phyloP scores from a whole-genome alignment of 2,888 invertebrate genomes.

The Sturmia bella region DNA sequence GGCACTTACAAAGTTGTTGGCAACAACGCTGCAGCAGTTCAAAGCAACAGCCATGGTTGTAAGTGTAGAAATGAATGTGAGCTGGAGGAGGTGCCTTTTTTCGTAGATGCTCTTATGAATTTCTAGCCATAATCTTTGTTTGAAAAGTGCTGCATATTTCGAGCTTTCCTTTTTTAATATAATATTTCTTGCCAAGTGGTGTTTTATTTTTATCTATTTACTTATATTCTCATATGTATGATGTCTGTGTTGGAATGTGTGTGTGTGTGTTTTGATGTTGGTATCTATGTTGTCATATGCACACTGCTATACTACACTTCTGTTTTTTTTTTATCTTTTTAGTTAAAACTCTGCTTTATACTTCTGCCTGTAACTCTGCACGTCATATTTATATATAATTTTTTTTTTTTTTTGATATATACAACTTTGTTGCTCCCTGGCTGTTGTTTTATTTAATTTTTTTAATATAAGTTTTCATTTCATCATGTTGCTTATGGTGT shows the following conservation, averaged over 20 bases:
- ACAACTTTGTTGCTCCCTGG: conserved; percentile 24
- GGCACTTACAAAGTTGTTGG: conserved; percentile 59
- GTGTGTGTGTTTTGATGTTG: conserved; percentile 27
- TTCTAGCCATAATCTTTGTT: conserved; percentile 60
- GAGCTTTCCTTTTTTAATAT: conserved; percentile 28
- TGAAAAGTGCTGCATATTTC: conserved; percentile 56
- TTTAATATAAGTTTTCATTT: conserved; percentile 69
- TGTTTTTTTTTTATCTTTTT: neutral
- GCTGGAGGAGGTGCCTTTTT: conserved; percentile 36
- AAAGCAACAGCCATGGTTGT: conserved; percentile 19
- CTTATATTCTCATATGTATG: neutral
- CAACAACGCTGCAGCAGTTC: conserved; percentile 30
- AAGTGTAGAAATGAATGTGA: neutral
- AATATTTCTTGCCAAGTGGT: conserved; percentile 16
- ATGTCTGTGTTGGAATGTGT: neutral
- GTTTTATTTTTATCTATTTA: conserved; percentile 1
- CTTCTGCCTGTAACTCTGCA: conserved; percentile 31
- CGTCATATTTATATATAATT: conserved; percentile 55
- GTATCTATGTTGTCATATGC: conserved; percentile 66
- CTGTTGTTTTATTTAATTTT: conserved; percentile 44
- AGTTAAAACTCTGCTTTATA: conserved; percentile 2
- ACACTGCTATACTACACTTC: conserved; percentile 63
- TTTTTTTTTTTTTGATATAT: neutral
- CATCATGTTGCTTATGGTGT: conserved; percentile 61
- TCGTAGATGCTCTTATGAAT: conserved; percentile 12